Evolutionary conservation across 1,140 invertebrate species (phyloP).

Genomic region (Wasmannia auropunctata): DNA sequence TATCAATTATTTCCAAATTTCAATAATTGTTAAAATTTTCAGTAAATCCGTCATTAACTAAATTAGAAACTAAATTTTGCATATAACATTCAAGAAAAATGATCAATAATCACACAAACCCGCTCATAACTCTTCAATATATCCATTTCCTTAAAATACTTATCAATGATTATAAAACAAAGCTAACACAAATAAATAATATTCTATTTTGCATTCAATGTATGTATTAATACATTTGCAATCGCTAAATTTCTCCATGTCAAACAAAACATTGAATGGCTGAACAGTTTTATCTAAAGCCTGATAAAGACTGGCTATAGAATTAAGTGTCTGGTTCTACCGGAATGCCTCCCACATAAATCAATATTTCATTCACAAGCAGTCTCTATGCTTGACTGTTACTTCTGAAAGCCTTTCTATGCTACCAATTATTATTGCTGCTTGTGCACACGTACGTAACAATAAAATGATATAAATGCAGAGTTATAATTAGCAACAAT

Average conservation of each 20-base stretch:
- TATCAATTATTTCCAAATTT: conserved; percentile 11
- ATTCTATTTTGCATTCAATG: background rate
- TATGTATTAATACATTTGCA: conserved; percentile 25
- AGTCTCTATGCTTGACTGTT: conserved; percentile 62
- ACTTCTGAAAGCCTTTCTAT: conserved; percentile 45
- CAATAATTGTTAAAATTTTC: background rate
- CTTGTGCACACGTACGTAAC: background rate
- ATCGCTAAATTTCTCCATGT: conserved; percentile 13
- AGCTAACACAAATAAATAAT: background rate
- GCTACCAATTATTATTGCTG: conserved; percentile 21
- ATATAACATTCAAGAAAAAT: background rate
- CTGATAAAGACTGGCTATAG: conserved; percentile 20
- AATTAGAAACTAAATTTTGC: background rate
- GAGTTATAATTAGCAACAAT: conserved; percentile 41
- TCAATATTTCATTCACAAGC: conserved; percentile 83
- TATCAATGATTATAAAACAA: background rate
- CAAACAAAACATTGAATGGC: conserved; percentile 36
- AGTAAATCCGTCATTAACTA: background rate
- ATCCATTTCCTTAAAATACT: background rate
- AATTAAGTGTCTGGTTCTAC: conserved; percentile 59
- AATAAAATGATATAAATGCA: conserved; percentile 30
- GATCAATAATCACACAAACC: conserved; percentile 13
- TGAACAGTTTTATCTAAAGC: conserved; percentile 29
- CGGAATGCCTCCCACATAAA: conserved; percentile 74
- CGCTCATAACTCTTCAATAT: background rate